Conservation (phyloP, 2,113 vertebrate genomes). For the Harpagus bidentatus region DNA sequence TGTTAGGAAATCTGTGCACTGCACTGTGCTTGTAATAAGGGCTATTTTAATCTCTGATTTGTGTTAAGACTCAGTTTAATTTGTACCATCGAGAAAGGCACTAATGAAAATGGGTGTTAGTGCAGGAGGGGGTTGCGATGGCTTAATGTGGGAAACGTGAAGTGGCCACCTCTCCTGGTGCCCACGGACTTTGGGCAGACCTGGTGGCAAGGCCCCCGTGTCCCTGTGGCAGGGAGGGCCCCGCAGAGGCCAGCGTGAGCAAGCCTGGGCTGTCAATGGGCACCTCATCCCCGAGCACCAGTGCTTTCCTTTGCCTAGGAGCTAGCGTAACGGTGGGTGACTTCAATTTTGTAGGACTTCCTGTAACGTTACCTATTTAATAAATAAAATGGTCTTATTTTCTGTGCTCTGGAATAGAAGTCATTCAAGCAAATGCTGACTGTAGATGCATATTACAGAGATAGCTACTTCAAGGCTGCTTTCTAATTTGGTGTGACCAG, state of each 20-base stretch:
- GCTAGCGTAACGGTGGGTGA: rapidly evolving
- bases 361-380: too few relatives aligned
- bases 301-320: too few relatives aligned
- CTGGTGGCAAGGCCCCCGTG: rapidly evolving
- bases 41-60: background rate
- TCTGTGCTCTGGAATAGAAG: background rate
- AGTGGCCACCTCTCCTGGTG: background rate
- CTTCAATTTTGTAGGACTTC: background rate
- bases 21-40: too few relatives aligned
- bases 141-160: too few relatives aligned
- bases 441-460: background rate
- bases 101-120: too few relatives aligned
- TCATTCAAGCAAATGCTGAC: background rate
- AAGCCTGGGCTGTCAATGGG: rapidly evolving
- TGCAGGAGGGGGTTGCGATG: background rate
- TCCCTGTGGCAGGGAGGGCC: too few relatives aligned
- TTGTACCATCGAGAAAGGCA: background rate
- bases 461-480: background rate
- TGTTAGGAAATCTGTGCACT: background rate
- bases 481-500: background rate
- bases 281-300: background rate
- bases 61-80: background rate
- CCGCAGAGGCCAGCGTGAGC: rapidly evolving
- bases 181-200: rapidly evolving
- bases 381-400: background rate